phyloP scores from a whole-genome alignment of 2,113 vertebrate genomes.

The Oophaga pumilio region DNA sequence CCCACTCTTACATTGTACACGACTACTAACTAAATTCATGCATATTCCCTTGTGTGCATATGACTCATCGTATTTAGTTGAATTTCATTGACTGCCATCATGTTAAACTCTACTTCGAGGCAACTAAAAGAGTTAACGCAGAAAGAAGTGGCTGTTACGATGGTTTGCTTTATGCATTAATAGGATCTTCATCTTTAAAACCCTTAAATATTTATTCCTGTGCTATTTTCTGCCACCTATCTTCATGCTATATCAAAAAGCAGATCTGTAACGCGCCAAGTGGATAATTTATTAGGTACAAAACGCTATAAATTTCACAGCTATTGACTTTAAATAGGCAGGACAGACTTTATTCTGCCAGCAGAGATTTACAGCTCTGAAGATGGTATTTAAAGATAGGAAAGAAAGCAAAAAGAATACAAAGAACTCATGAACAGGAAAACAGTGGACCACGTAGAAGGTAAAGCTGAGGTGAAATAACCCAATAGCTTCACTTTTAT shows the following conservation, averaged over 20 bases:
- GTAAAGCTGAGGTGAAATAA: slow-evolving; percentile 6
- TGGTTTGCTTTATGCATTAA: not conserved
- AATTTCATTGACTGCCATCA: not conserved
- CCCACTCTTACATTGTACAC: not conserved
- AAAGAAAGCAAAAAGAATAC: not conserved
- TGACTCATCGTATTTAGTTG: not conserved
- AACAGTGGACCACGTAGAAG: not conserved
- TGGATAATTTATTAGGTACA: slow-evolving; percentile 40
- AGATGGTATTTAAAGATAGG: slow-evolving; percentile 9
- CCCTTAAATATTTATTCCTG: not conserved
- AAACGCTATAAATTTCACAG: slow-evolving; percentile 26
- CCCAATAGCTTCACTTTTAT: not conserved
- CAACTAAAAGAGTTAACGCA: not conserved
- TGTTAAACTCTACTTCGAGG: not conserved
- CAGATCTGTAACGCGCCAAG: slow-evolving; percentile 8
- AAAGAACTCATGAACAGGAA: not conserved
- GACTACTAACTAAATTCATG: not conserved
- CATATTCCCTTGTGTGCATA: not conserved
- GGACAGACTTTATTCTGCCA: slow-evolving; percentile 4
- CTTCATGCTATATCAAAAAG: not conserved
- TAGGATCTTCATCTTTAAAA: not conserved
- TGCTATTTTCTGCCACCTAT: not conserved
- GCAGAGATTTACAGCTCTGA: slow-evolving; percentile 13
- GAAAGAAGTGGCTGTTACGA: not conserved
- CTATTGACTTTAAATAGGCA: slow-evolving; percentile 44